phyloP scores from a whole-genome alignment of 2,797 vertebrate species.

The Pampus argenteus region DNA sequence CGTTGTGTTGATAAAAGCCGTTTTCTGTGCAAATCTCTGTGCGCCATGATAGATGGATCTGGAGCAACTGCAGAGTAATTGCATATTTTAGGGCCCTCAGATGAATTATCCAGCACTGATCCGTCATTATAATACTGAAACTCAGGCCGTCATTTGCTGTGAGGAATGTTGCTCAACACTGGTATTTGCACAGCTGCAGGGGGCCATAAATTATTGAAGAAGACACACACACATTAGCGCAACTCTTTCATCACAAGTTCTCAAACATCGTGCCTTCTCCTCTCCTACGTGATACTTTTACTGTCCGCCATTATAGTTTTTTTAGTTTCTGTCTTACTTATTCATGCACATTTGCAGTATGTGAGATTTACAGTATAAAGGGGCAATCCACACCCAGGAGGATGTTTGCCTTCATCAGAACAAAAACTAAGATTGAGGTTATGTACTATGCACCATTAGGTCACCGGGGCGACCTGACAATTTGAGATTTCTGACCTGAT shows the following conservation, averaged over 20 bases:
- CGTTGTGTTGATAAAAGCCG: conserved; percentile 39
- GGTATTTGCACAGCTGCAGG: conserved; percentile 80
- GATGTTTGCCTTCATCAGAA: background rate
- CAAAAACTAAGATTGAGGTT: background rate
- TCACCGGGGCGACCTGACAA: too few species aligned
- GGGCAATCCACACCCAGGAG: background rate
- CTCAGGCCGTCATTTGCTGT: conserved; percentile 58
- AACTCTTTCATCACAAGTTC: conserved; percentile 66
- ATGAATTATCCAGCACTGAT: conserved; percentile 78
- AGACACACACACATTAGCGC: conserved; percentile 60
- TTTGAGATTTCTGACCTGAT: too few species aligned
- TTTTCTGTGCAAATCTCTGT: conserved; percentile 37
- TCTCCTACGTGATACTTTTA: background rate
- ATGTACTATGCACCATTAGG: too few species aligned
- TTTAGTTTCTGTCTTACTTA: background rate
- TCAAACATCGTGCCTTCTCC: conserved; percentile 53
- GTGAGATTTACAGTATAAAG: background rate
- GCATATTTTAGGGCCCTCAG: conserved; percentile 77
- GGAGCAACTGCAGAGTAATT: conserved; percentile 72
- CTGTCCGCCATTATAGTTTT: background rate
- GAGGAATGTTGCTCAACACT: conserved; percentile 74
- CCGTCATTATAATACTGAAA: conserved; percentile 67
- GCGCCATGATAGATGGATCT: conserved; percentile 69
- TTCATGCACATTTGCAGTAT: background rate
- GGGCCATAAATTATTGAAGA: conserved; percentile 72